Evolutionary conservation across 2,888 invertebrate species (phyloP), one percentile per base, ranked within the genome.

Genomic region (Hirtodrosophila trivittata): DNA sequence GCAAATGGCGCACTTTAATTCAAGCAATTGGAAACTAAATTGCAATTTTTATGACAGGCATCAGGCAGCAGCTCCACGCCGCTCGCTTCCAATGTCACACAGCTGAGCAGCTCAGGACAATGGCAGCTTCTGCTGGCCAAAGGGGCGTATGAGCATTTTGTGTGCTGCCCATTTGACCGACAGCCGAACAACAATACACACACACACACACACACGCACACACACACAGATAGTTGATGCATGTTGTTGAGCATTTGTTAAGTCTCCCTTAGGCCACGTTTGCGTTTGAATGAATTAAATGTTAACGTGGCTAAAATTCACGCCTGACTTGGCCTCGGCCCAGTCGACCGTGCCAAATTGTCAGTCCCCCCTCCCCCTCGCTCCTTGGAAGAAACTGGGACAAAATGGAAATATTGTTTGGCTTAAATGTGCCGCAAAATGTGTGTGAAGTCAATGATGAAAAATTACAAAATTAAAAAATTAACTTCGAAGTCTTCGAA

Each of bases 1-100:
- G 66, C 69, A 86, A 80, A 83, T 85, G 77, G 66, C 81, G 84
- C 74, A 81, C 86, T 86, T 83, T 86, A 86, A 81, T 70, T 86
- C 86, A 80, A 86, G 86, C 80, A 81, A 81, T 81, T 81, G 84
- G 81, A 81, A 81, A 81, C 80, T 81, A 86, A 81, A 81, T 81
- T 81, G 80, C 86, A 86, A 81, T 86, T 81, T 81, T 81, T 81
- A 81, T 74, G 80, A 86, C 86, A 86, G 80, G 56, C 78, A 83
- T 78, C 80, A 83, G 62, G 69, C 52, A 52, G 57, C 49, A 64
- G 41, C 50, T n/a, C n/a, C n/a, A n/a, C n/a, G n/a, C n/a, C n/a
- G n/a, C n/a, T n/a, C n/a, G n/a, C n/a, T n/a, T n/a, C n/a, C n/a
- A n/a, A n/a, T n/a, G n/a, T n/a, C n/a, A n/a, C n/a, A n/a, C 49